Conservation (phyloP, 1,140 invertebrate species). For the Calephelis nemesis region DNA sequence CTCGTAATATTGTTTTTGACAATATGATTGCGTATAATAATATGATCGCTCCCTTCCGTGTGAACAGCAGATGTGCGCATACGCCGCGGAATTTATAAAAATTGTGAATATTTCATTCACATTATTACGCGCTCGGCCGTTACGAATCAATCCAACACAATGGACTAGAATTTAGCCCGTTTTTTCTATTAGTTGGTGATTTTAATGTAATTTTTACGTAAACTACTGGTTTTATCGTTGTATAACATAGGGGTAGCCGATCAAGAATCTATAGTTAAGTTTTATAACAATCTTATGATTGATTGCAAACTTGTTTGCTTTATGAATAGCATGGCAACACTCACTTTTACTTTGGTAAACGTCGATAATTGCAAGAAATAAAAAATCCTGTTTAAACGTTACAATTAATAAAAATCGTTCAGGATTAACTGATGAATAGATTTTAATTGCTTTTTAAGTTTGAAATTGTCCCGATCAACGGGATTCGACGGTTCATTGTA, state of each 20-base stretch:
- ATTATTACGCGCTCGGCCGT: constrained; percentile 74
- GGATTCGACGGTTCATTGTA: background rate
- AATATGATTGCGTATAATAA: constrained; percentile 50
- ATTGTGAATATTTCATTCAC: constrained; percentile 77
- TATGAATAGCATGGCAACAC: constrained; percentile 49
- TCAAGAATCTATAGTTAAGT: constrained; percentile 56
- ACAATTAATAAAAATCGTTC: constrained; percentile 23
- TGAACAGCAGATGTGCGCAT: constrained; percentile 71
- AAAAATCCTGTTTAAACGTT: constrained; percentile 3
- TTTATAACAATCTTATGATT: constrained; percentile 75
- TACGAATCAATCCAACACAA: constrained; percentile 77
- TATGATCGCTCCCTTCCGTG: constrained; percentile 64
- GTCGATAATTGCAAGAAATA: constrained; percentile 26
- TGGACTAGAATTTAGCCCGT: constrained; percentile 63
- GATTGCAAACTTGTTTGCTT: constrained; percentile 74
- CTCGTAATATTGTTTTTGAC: constrained; percentile 34
- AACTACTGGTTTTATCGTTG: constrained; percentile 51
- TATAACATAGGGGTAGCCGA: constrained; percentile 60
- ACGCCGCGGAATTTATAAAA: constrained; percentile 68
- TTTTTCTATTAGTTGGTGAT: constrained; percentile 72
- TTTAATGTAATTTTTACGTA: constrained; percentile 76
- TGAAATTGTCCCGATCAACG: background rate
- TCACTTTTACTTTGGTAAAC: constrained; percentile 24
- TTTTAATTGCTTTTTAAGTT: constrained; percentile 4
- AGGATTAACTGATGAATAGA: background rate